Evolutionary conservation across 2,113 vertebrate species (phyloP).

Genomic region (Pygoscelis antarcticus): DNA sequence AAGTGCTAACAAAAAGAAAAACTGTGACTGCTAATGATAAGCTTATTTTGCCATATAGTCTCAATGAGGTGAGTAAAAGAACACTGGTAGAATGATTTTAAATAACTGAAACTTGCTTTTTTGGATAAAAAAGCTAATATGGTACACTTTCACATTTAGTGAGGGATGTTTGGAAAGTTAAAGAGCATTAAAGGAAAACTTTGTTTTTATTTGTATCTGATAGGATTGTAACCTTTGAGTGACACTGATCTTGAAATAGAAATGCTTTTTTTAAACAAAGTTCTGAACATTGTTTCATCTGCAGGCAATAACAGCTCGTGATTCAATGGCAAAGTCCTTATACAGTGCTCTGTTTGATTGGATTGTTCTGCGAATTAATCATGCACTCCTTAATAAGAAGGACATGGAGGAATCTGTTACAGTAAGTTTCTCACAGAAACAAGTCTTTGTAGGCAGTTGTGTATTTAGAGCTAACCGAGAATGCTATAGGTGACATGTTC

Average conservation of each 20-base stretch:
- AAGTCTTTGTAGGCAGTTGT: neutral
- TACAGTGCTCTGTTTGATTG: conserved; percentile 99
- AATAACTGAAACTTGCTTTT: neutral
- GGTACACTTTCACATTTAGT: neutral
- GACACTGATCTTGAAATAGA: neutral
- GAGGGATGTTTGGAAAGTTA: neutral
- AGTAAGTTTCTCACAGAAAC: conserved; percentile 71
- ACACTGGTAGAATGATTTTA: neutral
- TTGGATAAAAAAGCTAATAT: neutral
- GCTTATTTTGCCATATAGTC: conserved; percentile 95
- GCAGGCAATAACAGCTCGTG: conserved; percentile 93
- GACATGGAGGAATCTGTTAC: conserved; percentile 95
- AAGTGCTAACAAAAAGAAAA: conserved; percentile 97
- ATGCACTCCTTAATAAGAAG: conserved; percentile 95
- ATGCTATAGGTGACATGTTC: neutral
- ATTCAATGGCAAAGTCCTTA: conserved; percentile 99
- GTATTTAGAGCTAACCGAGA: neutral
- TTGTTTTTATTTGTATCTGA: neutral
- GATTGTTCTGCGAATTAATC: conserved; percentile 98
- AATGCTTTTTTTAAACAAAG: neutral
- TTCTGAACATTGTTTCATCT: neutral
- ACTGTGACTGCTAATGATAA: conserved; percentile 96
- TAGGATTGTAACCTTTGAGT: neutral
- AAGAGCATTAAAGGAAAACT: neutral
- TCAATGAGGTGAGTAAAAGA: conserved; percentile 84